phyloP scores from a whole-genome alignment of 2,888 invertebrate species.

The Geotrupes spiniger region DNA sequence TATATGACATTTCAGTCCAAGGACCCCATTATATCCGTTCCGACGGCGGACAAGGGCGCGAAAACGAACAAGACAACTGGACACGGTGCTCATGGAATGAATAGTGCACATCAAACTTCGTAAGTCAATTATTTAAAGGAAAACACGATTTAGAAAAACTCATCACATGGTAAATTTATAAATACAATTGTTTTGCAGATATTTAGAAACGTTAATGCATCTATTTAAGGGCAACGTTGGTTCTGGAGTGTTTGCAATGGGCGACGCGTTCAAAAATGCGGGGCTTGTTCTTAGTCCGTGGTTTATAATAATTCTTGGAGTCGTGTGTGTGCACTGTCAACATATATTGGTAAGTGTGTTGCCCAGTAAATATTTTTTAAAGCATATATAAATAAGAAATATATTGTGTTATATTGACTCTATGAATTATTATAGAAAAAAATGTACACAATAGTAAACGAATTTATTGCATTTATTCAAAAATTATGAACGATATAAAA shows the following conservation, averaged over 20 bases:
- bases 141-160: too few relatives aligned
- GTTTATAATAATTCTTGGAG: constrained; percentile 74
- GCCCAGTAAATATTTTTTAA: neutral
- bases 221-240: constrained; percentile 94
- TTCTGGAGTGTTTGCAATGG: constrained; percentile 94
- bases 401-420: too few relatives aligned
- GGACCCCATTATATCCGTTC: constrained; percentile 53
- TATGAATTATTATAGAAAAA: too few relatives aligned
- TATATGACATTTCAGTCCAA: constrained; percentile 54
- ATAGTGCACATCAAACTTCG: constrained; percentile 65
- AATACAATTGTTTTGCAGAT: constrained; percentile 57
- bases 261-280: constrained; percentile 89
- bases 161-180: neutral
- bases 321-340: constrained; percentile 89
- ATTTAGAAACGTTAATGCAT: constrained; percentile 85
- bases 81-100: constrained; percentile 48
- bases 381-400: neutral
- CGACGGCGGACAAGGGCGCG: constrained; percentile 39
- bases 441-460: too few relatives aligned
- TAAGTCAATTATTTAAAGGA: constrained; percentile 52
- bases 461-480: too few relatives aligned
- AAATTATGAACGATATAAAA: too few relatives aligned
- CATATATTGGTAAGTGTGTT: constrained; percentile 72
- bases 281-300: constrained; percentile 81
- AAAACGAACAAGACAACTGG: constrained; percentile 36